Evolutionary conservation across 2,888 invertebrate genomes (phyloP).

Genomic region (Cosmorhoe ocellata): DNA sequence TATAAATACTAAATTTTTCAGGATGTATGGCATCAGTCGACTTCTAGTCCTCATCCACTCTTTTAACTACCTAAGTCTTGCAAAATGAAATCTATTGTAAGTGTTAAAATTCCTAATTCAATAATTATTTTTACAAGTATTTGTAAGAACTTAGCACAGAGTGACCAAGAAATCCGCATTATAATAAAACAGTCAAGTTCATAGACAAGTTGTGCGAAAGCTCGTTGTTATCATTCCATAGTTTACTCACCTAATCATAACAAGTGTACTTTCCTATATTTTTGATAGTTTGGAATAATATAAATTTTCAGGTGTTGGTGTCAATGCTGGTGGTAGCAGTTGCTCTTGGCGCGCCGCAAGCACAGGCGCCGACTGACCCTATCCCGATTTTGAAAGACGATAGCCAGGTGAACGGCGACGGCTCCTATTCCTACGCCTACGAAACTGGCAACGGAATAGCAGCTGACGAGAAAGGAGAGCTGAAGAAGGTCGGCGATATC

Average conservation of each 20-base stretch:
- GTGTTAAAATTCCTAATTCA: slow-evolving; percentile 40
- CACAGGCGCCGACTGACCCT: slow-evolving; percentile 54
- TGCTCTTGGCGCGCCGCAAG: slow-evolving; percentile 67
- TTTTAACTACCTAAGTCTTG: slow-evolving; percentile 49
- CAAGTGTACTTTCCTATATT: too few species aligned
- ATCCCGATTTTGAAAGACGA: slow-evolving; percentile 82
- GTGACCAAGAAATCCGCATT: too few species aligned
- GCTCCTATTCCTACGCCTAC: slow-evolving; percentile 83
- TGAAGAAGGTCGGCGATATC: slow-evolving; percentile 82
- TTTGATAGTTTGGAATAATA: background rate
- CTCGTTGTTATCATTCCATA: too few species aligned
- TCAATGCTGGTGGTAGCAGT: slow-evolving; percentile 62
- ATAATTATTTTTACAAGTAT: too few species aligned
- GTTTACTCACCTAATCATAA: too few species aligned
- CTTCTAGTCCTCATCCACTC: slow-evolving; percentile 53
- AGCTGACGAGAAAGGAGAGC: slow-evolving; percentile 82
- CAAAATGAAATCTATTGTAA: slow-evolving; percentile 78
- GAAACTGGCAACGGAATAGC: slow-evolving; percentile 86
- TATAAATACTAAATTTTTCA: slow-evolving; percentile 75
- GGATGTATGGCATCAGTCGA: slow-evolving; percentile 68
- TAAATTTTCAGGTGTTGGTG: slow-evolving; percentile 61
- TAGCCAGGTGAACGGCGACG: slow-evolving; percentile 83
- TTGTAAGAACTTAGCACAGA: too few species aligned
- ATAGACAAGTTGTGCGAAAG: too few species aligned
- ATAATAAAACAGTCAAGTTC: too few species aligned